Percentiles rank a stretch among this genome's conserved stretches.
These are phyloP conservation scores for Gymnoscelis rufifasciata DNA, from an alignment of 2,888 invertebrate genomes.

Conservation along the genomic window DNA sequence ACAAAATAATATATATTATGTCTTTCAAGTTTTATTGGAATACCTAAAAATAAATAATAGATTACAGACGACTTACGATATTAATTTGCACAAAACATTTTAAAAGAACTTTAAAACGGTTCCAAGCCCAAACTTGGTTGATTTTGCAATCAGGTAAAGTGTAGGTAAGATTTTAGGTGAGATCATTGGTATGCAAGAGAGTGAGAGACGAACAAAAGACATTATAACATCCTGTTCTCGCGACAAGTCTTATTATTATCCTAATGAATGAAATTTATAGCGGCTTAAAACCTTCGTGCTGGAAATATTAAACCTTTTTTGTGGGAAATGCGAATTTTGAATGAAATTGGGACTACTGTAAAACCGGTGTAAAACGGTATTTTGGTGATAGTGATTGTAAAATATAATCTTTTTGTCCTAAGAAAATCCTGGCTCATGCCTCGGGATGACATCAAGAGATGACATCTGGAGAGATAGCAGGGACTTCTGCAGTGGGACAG, in stretches of 20 bases:
- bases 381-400: neutral
- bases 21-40: no score
- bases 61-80: no score
- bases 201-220: constrained; percentile 71
- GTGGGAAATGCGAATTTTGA: constrained; percentile 43
- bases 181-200: constrained; percentile 72
- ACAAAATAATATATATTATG: no score
- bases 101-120: no score
- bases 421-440: no score
- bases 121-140: constrained; percentile 28
- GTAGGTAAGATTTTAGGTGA: constrained; percentile 41
- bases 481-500: no score
- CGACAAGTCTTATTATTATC: constrained; percentile 73
- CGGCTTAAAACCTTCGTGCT: constrained; percentile 72
- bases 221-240: constrained; percentile 75
- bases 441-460: no score
- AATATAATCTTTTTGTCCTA: no score
- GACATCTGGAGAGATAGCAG: no score
- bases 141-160: constrained; percentile 49
- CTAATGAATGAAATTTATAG: constrained; percentile 77
- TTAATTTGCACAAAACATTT: no score
- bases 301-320: constrained; percentile 66
- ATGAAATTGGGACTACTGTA: constrained; percentile 25
- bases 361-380: constrained; percentile 5
- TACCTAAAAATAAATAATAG: no score